A percentile compares a stretch with the other conserved stretches of the same genome.
Evolutionary conservation across 2,888 invertebrate genomes (phyloP).

Genomic region (Drosophila birchii): DNA sequence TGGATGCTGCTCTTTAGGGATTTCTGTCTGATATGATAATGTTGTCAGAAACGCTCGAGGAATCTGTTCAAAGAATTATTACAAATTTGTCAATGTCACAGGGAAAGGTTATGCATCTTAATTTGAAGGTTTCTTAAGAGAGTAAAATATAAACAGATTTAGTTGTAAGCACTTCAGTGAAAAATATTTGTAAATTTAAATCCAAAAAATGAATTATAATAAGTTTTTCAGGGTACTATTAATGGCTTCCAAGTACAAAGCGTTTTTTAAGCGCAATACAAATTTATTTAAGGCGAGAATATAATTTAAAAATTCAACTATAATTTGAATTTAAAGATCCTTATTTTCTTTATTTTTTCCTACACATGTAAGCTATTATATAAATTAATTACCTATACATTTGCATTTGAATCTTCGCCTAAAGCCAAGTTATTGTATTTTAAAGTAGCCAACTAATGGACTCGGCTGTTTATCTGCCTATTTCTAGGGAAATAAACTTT

Average conservation of each 20-base stretch:
- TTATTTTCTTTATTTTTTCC: too few relatives aligned
- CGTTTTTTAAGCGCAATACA: too few relatives aligned
- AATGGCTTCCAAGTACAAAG: too few relatives aligned
- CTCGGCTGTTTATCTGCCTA: constrained; percentile 2
- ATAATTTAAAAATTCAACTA: too few relatives aligned
- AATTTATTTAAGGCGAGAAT: too few relatives aligned
- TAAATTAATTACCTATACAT: neutral
- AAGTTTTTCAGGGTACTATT: too few relatives aligned
- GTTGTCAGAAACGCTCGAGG: constrained; percentile 25
- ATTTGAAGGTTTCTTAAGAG: neutral
- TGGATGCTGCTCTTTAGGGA: constrained; percentile 17
- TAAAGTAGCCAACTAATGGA: constrained; percentile 26
- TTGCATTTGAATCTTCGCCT: neutral
- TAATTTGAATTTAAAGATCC: too few relatives aligned
- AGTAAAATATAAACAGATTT: too few relatives aligned
- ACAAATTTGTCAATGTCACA: constrained; percentile 25
- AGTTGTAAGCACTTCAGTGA: neutral
- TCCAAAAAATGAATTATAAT: too few relatives aligned
- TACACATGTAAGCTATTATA: too few relatives aligned
- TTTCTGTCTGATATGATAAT: constrained; percentile 22
- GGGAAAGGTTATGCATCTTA: neutral
- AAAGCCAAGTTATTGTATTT: neutral
- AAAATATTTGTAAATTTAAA: too few relatives aligned
- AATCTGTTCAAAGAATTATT: constrained; percentile 5
- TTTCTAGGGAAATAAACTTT: constrained; percentile 46